phyloP scores from a whole-genome alignment of 2,888 invertebrate genomes.

The Brassicogethes aeneus region DNA sequence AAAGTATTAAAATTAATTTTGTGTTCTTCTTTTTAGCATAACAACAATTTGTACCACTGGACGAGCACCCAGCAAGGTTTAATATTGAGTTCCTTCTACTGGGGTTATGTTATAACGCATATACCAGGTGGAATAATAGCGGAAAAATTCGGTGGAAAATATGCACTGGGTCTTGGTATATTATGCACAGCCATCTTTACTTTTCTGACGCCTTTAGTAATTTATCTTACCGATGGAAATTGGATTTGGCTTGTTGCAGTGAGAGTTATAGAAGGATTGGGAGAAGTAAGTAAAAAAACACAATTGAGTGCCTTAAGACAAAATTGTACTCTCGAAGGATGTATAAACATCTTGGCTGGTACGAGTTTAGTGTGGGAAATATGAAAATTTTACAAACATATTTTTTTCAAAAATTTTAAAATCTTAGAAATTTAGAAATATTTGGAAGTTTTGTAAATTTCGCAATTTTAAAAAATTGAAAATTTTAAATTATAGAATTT shows the following conservation, averaged over 20 bases:
- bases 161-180: conserved; percentile 72
- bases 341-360: no score
- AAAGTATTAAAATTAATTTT: no score
- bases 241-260: conserved; percentile 58
- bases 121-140: conserved; percentile 75
- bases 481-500: no score
- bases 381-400: no score
- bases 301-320: no score
- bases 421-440: no score
- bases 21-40: neutral
- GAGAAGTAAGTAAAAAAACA: conserved; percentile 49
- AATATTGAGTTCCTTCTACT: conserved; percentile 75
- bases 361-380: no score
- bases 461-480: no score
- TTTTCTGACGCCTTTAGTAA: conserved; percentile 68
- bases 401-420: no score
- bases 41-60: conserved; percentile 42
- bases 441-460: no score
- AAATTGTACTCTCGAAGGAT: no score
- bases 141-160: conserved; percentile 76
- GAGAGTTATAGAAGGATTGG: conserved; percentile 70
- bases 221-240: conserved; percentile 52
- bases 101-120: conserved; percentile 76
- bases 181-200: conserved; percentile 78
- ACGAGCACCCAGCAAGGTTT: conserved; percentile 61